Evolutionary conservation across 2,888 invertebrate genomes (phyloP).

Genomic region (Tipula helvola): DNA sequence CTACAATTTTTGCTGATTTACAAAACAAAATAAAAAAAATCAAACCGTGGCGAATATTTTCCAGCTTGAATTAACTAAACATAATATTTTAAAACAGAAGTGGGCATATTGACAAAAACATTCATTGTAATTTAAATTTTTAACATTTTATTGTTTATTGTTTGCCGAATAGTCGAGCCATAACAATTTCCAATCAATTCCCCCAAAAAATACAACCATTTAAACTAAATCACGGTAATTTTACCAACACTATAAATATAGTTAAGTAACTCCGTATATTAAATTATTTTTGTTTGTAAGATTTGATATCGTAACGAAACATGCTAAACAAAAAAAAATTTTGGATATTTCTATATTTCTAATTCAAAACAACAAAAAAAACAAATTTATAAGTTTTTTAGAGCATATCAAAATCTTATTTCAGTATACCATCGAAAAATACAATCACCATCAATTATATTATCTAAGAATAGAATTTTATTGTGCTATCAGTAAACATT

Average conservation of each 20-base stretch:
- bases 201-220: neutral
- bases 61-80: neutral
- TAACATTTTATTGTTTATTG: neutral
- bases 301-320: neutral
- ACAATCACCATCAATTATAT: neutral
- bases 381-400: neutral
- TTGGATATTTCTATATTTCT: neutral
- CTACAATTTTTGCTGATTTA: neutral
- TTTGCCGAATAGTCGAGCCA: neutral
- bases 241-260: neutral
- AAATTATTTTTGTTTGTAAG: neutral
- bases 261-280: neutral
- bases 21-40: neutral
- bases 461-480: neutral
- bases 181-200: neutral
- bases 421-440: neutral
- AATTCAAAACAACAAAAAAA: neutral
- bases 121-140: neutral
- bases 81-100: neutral
- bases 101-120: neutral
- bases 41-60: neutral
- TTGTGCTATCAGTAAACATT: neutral
- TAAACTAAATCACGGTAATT: neutral
- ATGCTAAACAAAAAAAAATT: neutral
- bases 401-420: neutral